These are phyloP conservation scores for Mechanitis mazaeus DNA, from an alignment of 2,888 invertebrate species.

Conservation along the genomic window DNA sequence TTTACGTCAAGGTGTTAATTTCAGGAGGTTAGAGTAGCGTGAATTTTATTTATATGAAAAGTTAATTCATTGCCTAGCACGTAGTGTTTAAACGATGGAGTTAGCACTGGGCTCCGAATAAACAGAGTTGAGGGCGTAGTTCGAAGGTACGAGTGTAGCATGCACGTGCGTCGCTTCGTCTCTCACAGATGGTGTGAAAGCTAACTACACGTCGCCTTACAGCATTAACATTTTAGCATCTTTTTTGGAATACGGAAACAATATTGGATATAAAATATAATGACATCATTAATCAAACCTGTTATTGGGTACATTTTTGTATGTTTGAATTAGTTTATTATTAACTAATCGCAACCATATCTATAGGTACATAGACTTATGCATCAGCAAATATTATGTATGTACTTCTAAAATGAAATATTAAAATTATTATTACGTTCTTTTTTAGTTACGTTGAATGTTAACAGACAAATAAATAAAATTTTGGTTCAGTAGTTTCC, in stretches of 20 bases:
- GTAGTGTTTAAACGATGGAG: constrained; percentile 74
- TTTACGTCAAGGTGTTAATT: constrained; percentile 76
- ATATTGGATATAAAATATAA: constrained; percentile 3
- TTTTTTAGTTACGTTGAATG: constrained; percentile 34
- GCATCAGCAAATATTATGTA: no score
- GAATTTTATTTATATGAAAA: constrained; percentile 78
- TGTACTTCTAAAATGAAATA: no score
- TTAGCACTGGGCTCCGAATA: constrained; percentile 71
- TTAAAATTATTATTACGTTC: no score
- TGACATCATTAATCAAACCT: constrained; percentile 4
- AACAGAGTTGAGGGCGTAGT: constrained; percentile 52
- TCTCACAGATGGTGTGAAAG: constrained; percentile 32
- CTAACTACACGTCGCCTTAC: constrained; percentile 15
- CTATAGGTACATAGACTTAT: not conserved
- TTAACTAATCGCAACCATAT: not conserved
- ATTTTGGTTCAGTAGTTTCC: constrained; percentile 67
- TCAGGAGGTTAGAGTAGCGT: constrained; percentile 76
- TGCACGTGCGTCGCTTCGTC: constrained; percentile 36
- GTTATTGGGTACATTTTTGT: not conserved
- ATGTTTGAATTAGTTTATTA: not conserved
- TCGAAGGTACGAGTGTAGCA: constrained; percentile 32
- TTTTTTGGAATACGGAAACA: constrained; percentile 1
- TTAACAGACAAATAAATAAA: constrained; percentile 44
- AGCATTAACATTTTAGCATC: constrained; percentile 3
- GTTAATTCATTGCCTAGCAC: constrained; percentile 73